These are phyloP conservation scores for Ctenoplectra terminalis DNA, from an alignment of 1,140 invertebrate genomes.

Conservation along the genomic window DNA sequence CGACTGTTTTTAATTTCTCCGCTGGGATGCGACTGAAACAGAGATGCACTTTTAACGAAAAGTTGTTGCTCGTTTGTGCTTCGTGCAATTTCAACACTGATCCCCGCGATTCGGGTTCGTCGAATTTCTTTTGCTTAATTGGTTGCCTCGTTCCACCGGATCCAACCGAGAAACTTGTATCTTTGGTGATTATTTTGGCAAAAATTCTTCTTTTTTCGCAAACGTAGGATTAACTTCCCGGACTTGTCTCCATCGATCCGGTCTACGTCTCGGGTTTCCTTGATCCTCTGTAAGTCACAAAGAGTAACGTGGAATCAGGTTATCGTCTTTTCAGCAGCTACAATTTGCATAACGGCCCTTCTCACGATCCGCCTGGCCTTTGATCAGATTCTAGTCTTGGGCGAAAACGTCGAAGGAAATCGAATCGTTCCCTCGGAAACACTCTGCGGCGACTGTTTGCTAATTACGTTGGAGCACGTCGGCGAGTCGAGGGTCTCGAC, in stretches of 20 bases:
- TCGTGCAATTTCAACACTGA: not conserved
- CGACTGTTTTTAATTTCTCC: conserved; percentile 24
- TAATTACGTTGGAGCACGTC: conserved; percentile 47
- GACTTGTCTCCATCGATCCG: not conserved
- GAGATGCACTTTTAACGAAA: conserved; percentile 6
- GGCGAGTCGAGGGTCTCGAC: not conserved
- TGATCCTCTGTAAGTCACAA: conserved; percentile 7
- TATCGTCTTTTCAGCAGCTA: not conserved
- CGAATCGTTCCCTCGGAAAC: conserved; percentile 21
- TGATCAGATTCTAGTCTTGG: not conserved
- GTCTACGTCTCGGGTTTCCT: not conserved
- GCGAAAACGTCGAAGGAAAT: conserved; percentile 44
- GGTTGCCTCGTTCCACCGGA: not conserved
- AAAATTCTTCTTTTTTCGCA: no score
- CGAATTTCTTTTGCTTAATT: not conserved
- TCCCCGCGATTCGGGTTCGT: not conserved
- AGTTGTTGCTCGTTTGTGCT: no score
- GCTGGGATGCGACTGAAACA: not conserved
- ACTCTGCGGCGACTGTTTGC: conserved; percentile 31
- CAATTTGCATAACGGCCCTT: conserved; percentile 25
- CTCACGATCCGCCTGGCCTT: conserved; percentile 24
- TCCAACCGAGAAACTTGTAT: no score
- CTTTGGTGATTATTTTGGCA: no score
- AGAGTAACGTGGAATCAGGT: not conserved
- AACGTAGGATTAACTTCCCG: no score